Conservation (phyloP, 2,113 vertebrate species). For the Prunella fulvescens region DNA sequence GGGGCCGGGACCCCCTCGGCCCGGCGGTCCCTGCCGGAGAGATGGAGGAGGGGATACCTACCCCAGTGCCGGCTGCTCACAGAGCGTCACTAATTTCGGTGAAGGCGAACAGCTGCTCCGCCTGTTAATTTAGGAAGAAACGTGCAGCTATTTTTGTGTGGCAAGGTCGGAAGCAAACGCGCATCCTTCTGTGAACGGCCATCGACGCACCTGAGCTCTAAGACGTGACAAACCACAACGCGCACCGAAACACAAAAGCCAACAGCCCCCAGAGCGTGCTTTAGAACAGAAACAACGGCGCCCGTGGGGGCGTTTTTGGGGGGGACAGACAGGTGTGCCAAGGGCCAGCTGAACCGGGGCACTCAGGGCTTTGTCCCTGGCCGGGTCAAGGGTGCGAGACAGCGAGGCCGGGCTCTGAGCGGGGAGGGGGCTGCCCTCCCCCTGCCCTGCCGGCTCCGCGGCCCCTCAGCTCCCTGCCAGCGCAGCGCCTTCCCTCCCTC, state of each 20-base stretch:
- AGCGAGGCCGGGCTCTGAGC: background rate
- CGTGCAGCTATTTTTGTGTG: background rate
- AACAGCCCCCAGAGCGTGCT: background rate
- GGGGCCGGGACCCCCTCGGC: no score
- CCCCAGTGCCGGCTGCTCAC: background rate
- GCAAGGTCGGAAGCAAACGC: background rate
- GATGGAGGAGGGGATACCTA: background rate
- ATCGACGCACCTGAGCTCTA: background rate
- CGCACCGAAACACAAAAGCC: background rate
- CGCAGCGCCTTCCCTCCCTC: background rate
- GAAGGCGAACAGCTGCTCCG: background rate
- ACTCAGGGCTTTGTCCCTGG: background rate
- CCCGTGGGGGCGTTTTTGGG: rapidly evolving
- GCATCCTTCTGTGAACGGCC: background rate
- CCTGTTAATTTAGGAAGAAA: background rate
- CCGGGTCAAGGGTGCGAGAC: rapidly evolving
- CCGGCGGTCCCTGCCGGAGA: background rate
- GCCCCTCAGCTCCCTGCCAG: rapidly evolving
- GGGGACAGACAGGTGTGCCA: background rate
- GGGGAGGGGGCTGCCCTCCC: background rate
- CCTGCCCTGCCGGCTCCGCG: background rate
- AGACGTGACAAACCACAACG: background rate
- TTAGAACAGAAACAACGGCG: no score
- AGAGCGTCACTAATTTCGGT: background rate
- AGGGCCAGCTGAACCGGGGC: background rate